A percentile compares a stretch with the other conserved stretches of the same genome.
These are phyloP conservation scores for Seira ritae DNA, from an alignment of 2,888 invertebrate species.

Conservation along the genomic window DNA sequence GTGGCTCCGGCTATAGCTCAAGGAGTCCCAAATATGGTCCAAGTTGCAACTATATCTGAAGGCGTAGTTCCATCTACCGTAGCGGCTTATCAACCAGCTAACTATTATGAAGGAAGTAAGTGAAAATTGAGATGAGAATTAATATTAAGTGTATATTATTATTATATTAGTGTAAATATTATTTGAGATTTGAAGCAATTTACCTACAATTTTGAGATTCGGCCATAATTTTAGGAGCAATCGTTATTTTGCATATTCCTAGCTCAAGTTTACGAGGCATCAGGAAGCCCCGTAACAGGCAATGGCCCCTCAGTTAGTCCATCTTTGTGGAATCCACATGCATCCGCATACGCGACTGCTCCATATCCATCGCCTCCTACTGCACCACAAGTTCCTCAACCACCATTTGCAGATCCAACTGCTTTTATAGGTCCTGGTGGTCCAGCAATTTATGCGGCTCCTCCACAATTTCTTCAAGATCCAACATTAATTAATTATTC, in stretches of 20 bases:
- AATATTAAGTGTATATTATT: neutral
- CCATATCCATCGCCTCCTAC: constrained; percentile 70
- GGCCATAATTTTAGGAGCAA: too few relatives aligned
- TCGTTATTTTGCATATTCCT: too few relatives aligned
- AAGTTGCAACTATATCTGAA: constrained; percentile 61
- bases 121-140: constrained; percentile 8
- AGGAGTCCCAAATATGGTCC: constrained; percentile 64
- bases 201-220: too few relatives aligned
- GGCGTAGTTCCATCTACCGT: constrained; percentile 64
- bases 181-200: too few relatives aligned
- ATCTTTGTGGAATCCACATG: constrained; percentile 71
- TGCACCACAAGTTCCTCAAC: constrained; percentile 69
- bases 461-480: constrained; percentile 73
- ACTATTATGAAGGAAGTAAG: constrained; percentile 69
- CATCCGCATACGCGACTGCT: constrained; percentile 63
- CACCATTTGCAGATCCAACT: constrained; percentile 68
- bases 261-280: constrained; percentile 69
- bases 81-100: constrained; percentile 65
- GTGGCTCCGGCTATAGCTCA: constrained; percentile 59
- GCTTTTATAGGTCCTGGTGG: constrained; percentile 71
- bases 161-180: neutral
- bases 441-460: constrained; percentile 70
- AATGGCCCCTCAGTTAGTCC: constrained; percentile 71
- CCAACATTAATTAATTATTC: constrained; percentile 73
- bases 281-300: constrained; percentile 71